Conservation (phyloP, 2,113 vertebrate genomes). For the Anarrhichthys ocellatus region DNA sequence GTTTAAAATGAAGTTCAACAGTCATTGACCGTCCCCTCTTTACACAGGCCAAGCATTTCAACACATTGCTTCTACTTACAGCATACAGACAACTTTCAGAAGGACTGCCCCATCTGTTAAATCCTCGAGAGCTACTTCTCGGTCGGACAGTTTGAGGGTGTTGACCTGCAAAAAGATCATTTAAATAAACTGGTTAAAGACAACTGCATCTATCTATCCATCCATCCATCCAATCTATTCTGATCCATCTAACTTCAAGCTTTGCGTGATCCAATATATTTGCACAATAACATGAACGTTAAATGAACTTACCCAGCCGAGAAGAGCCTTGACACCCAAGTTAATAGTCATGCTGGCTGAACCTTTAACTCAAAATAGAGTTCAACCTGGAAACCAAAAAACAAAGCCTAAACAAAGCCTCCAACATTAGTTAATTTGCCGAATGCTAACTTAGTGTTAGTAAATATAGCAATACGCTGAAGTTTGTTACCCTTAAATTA, state of each 20-base stretch:
- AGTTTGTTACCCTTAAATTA: background rate
- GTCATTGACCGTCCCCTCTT: background rate
- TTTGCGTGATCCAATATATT: background rate
- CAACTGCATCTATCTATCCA: background rate
- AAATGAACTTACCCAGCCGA: slow-evolving; percentile 64
- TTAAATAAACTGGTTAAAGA: background rate
- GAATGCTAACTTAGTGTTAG: background rate
- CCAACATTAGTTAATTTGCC: background rate
- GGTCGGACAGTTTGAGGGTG: slow-evolving; percentile 78
- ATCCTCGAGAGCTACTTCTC: slow-evolving; percentile 69
- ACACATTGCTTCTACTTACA: slow-evolving; percentile 84
- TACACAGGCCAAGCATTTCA: background rate
- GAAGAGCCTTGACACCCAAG: slow-evolving; percentile 68
- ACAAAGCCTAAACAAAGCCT: background rate
- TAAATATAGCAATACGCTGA: background rate
- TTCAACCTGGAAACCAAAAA: slow-evolving; percentile 25
- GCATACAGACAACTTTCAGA: slow-evolving; percentile 82
- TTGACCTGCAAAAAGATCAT: slow-evolving; percentile 82
- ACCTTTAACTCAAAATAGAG: slow-evolving; percentile 31
- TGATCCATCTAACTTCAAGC: background rate
- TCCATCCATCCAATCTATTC: background rate
- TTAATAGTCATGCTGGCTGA: slow-evolving; percentile 59
- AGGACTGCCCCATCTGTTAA: slow-evolving; percentile 86
- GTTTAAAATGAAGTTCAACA: background rate
- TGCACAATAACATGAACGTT: rapidly evolving